Conservation (phyloP, 92 coral and sea anemone species). For the Pocillopora grandis region DNA sequence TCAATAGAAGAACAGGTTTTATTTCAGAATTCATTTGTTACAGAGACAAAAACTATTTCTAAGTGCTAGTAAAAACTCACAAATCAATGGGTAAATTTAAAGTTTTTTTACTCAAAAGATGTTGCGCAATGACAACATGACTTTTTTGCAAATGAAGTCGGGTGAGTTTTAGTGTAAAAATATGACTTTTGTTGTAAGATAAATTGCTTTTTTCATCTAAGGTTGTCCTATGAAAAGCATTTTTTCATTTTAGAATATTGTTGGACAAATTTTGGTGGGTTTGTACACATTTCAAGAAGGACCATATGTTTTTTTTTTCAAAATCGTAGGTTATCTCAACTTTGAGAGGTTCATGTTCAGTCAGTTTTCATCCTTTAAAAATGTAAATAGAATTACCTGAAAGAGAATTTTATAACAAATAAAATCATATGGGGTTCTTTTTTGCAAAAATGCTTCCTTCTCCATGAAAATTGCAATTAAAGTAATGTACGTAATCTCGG, state of each 20-base stretch:
- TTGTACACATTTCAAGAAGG: background rate
- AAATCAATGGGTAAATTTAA: no score
- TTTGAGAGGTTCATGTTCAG: background rate
- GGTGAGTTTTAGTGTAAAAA: background rate
- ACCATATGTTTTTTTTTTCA: constrained; percentile 12
- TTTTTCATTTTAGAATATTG: background rate
- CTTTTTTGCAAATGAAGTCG: constrained; percentile 6
- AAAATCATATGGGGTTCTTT: constrained; percentile 7
- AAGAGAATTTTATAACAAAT: constrained; percentile 8
- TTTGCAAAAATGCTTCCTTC: constrained; percentile 21
- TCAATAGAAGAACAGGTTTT: constrained; percentile 1
- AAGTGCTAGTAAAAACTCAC: background rate
- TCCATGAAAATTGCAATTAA: constrained; percentile 13
- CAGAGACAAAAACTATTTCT: background rate
- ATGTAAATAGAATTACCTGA: constrained; percentile 13
- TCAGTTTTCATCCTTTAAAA: background rate
- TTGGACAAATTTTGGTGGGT: background rate
- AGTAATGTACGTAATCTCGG: constrained; percentile 2
- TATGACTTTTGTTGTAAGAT: constrained; percentile 15
- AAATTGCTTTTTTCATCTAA: constrained; percentile 1
- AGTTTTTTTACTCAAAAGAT: background rate
- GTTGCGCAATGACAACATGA: constrained; percentile 4
- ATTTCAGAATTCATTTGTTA: constrained; percentile 5
- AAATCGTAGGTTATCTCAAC: background rate
- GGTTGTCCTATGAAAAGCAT: constrained; percentile 8